phyloP scores from a whole-genome alignment of 1,140 invertebrate genomes.

The Camponotus pennsylvanicus region DNA sequence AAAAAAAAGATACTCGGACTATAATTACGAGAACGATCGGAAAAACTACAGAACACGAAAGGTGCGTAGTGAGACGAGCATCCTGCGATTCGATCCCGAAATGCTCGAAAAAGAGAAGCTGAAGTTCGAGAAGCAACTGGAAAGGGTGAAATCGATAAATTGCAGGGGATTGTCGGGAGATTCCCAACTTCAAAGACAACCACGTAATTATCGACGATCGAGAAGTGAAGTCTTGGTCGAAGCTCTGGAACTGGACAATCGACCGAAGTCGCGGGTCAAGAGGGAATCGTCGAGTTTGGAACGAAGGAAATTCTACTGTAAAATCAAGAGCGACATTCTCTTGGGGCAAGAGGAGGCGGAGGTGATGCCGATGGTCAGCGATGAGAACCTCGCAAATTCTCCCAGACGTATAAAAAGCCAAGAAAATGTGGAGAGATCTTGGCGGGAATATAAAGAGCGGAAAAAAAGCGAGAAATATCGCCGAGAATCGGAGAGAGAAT shows the following conservation, averaged over 20 bases:
- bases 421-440: conserved; percentile 79
- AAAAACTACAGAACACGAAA: conserved; percentile 76
- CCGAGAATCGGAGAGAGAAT: conserved; percentile 58
- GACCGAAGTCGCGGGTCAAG: conserved; percentile 20
- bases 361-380: conserved; percentile 63
- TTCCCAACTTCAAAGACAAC: conserved; percentile 12
- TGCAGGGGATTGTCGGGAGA: conserved; percentile 18
- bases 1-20: conserved; percentile 71
- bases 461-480: conserved; percentile 76
- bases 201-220: conserved; percentile 58
- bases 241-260: conserved; percentile 21
- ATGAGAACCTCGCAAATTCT: conserved; percentile 65
- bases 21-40: conserved; percentile 32
- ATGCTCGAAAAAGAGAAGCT: conserved; percentile 42
- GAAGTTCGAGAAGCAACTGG: not conserved
- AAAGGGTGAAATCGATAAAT: conserved; percentile 42
- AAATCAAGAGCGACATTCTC: conserved; percentile 81
- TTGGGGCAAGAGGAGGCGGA: conserved; percentile 60
- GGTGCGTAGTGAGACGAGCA: conserved; percentile 79
- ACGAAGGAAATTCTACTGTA: conserved; percentile 78
- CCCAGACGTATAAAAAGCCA: conserved; percentile 72
- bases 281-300: conserved; percentile 62
- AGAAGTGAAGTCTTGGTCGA: conserved; percentile 63
- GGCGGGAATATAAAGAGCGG: conserved; percentile 81
- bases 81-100: conserved; percentile 69